Evolutionary conservation across 2,113 vertebrate genomes (phyloP), one percentile per base, ranked within the genome.

Genomic region (Phasianus colchicus): DNA sequence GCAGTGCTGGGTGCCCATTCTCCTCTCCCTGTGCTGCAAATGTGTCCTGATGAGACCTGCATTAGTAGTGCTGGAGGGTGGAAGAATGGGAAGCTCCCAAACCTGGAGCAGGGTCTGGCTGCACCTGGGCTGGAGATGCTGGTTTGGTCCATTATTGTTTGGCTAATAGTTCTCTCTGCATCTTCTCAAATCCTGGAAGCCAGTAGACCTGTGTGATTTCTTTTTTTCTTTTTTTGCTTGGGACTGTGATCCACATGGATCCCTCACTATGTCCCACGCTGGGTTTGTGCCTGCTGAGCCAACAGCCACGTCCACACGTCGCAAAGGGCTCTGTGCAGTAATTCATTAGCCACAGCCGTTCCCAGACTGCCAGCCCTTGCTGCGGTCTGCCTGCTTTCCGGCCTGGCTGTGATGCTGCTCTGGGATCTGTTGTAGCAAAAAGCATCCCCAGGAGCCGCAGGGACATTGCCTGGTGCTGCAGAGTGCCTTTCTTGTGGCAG

Each of bases 201-300:
- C 24, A 36, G 20, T 40, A 61, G 40, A 52, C 45, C 45, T n/a
- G 43, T 52, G 75, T 17, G 32, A 50, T 76, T 78, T 42, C 88
- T 54, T 61, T 40, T 40, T 76, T 78, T 42, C 88, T 54, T 61
- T 40, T 40, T 9, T 29, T 20, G 58, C 43, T 45, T 73, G 69
- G 54, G 45, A 4, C 11, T 47, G 13, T 16, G 29, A 3, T 54
- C 66, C 0, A 0, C 72, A 55, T 17, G 67, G 32, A 24, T 61
- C n/a, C 52, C 54, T 55, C 2, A 1, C 29, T 0, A 3, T 38
- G 21, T 63, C 65, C 55, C 1, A 4, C 13, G 0, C 14, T 1
- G 0, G 55, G 55, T 57, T 57, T 57, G 55, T 32, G 55, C 30
- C 55, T 6, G 54, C 57, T 1, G 0, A 55, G 71, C 50, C 42